phyloP scores from a whole-genome alignment of 2,113 vertebrate genomes.

The Synodontis membranacea region DNA sequence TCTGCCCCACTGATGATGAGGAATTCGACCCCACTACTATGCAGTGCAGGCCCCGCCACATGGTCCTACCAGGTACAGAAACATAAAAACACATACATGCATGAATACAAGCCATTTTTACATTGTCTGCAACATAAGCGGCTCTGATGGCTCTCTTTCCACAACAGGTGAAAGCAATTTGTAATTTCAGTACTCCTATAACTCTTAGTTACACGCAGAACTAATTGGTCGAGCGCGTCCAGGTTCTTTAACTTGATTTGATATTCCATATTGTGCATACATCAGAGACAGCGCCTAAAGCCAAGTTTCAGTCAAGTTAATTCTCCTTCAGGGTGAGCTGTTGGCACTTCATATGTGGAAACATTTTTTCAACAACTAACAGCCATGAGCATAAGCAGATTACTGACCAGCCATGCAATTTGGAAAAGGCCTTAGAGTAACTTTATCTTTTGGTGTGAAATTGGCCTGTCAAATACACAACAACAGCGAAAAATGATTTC shows the following conservation, averaged over 20 bases:
- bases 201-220: not conserved
- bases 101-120: not conserved
- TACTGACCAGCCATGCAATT: constrained; percentile 23
- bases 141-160: not conserved
- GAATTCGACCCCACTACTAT: constrained; percentile 76
- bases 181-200: not conserved
- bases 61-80: constrained; percentile 66
- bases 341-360: constrained; percentile 25
- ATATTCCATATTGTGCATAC: constrained; percentile 20
- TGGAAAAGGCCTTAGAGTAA: constrained; percentile 5
- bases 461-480: constrained; percentile 17
- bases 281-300: not conserved
- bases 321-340: constrained; percentile 17
- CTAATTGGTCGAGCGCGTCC: not conserved
- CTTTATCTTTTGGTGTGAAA: constrained; percentile 22
- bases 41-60: constrained; percentile 62
- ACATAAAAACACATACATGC: constrained; percentile 42
- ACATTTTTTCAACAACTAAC: constrained; percentile 17
- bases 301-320: constrained; percentile 25
- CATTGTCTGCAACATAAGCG: not conserved
- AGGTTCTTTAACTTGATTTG: constrained; percentile 7
- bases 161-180: not conserved
- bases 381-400: constrained; percentile 28
- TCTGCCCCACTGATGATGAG: constrained; percentile 78
- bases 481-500: not conserved